These are phyloP conservation scores for Rhinichthys osculus DNA, from an alignment of 2,797 vertebrate genomes.

Conservation along the genomic window DNA sequence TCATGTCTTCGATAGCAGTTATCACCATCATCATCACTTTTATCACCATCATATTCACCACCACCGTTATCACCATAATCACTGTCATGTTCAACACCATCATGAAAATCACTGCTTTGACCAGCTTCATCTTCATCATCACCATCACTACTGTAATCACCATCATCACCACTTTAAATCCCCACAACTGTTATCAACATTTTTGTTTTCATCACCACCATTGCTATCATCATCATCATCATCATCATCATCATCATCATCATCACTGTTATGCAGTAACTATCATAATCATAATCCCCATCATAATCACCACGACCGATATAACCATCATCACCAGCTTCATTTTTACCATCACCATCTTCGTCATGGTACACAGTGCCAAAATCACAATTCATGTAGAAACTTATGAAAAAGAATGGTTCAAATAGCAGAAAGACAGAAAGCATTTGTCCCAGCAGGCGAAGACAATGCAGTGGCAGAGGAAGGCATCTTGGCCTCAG, in stretches of 20 bases:
- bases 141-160: not conserved
- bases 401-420: slow-evolving; percentile 16
- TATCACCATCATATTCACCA: not conserved
- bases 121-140: not conserved
- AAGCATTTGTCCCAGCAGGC: slow-evolving; percentile 25
- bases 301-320: not conserved
- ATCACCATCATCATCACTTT: not conserved
- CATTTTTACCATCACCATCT: not conserved
- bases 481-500: slow-evolving; percentile 34
- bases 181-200: not conserved
- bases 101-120: not conserved
- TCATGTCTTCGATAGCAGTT: not conserved
- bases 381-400: slow-evolving; percentile 8
- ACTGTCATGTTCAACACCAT: not conserved
- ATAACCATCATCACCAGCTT: not conserved
- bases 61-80: not conserved
- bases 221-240: not conserved
- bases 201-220: not conserved
- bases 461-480: slow-evolving; percentile 1
- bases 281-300: too few species aligned
- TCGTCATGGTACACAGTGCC: not conserved
- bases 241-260: not conserved
- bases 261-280: not conserved
- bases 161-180: not conserved
- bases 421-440: slow-evolving; percentile 25